These are phyloP conservation scores for Disparrhopalites patrizii DNA, from an alignment of 2,888 invertebrate genomes.

Conservation along the genomic window DNA sequence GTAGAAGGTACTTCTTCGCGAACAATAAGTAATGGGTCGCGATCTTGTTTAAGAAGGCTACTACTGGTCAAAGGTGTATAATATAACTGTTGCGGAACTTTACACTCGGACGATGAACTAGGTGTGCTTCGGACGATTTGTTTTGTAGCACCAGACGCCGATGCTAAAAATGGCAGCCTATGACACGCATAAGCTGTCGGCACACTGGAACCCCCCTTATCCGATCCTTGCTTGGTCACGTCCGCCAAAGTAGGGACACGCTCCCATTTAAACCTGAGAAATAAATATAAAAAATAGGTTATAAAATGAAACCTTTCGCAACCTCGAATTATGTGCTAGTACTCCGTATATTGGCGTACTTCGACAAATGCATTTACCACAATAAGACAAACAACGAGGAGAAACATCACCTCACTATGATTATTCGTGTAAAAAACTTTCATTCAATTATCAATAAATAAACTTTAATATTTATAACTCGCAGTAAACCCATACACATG, in stretches of 20 bases:
- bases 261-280: slow-evolving; percentile 20
- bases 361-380: not conserved
- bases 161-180: not conserved
- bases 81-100: not conserved
- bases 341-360: not conserved
- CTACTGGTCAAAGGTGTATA: not conserved
- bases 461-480: too few species aligned
- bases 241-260: slow-evolving; percentile 13
- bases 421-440: too few species aligned
- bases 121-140: slow-evolving; percentile 1
- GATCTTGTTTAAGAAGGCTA: not conserved
- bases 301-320: not conserved
- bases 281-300: not conserved
- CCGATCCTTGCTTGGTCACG: not conserved
- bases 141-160: not conserved
- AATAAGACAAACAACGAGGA: too few species aligned
- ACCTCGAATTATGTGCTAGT: not conserved
- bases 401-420: too few species aligned
- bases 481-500: too few species aligned
- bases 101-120: not conserved
- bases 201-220: not conserved
- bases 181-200: slow-evolving; percentile 15
- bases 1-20: not conserved
- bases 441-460: too few species aligned
- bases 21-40: slow-evolving; percentile 6